Evolutionary conservation across 2,888 invertebrate species (phyloP), one percentile per base, ranked within the genome.

Genomic region (Drosophila demipolita): DNA sequence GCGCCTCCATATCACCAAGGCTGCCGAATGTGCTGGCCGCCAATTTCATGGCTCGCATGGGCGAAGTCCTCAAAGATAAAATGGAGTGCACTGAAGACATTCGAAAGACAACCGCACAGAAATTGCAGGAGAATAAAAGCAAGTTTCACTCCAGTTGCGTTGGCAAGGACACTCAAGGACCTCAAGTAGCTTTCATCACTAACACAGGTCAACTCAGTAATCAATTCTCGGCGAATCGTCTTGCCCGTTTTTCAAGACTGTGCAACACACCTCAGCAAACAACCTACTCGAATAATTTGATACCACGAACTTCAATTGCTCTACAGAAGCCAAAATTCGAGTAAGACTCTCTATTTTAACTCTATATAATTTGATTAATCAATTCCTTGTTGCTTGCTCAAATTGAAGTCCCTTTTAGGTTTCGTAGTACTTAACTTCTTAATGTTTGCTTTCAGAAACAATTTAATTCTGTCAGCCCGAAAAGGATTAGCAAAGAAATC

Each of bases 1-100:
- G 59, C 2, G 57, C 52, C 6, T 59, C 50, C n/a, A 77, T 77
- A 58, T 64, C 78, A n/a, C 66, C 62, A 12, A 61, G 58, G 11
- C 29, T 78, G 55, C 64, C 78, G 12, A 80, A 78, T 67, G 67
- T 77, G n/a, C 12, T 78, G 32, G 72, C 73, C 12, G 72, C 78
- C 15, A 78, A 80, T 49, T 78, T 78, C 20, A 62, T 78, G 81
- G 38, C 35, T 0, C 81, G 81, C 33, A 78, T 78, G 81, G 66
- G 66, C 3, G 67, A 72, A 20, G 49, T 72, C 0, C 78, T 78
- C 2, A 67, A 78, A 3, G 58, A 77, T 4, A 77, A 77, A 40
- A 59, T 81, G 59, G 61, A 72, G 9, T 58, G 61, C 35, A 66
- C 54, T 29, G 71, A 62, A 26, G 23, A 62, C 7, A 12, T 20